Evolutionary conservation across 2,797 vertebrate species (phyloP).

Genomic region (Menidia menidia): DNA sequence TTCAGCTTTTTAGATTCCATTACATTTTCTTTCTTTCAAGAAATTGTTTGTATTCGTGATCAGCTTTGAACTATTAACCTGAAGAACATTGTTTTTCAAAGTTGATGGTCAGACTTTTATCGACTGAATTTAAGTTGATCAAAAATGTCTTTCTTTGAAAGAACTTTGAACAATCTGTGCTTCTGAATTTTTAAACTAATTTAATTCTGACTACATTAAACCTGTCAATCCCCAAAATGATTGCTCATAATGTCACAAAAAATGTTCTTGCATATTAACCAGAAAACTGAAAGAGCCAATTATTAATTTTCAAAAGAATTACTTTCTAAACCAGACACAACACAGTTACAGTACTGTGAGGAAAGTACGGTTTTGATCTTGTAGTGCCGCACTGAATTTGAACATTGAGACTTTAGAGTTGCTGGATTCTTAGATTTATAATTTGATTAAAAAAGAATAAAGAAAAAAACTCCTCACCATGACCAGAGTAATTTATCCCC

Average conservation of each 20-base stretch:
- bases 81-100: no score
- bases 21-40: no score
- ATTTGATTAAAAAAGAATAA: slow-evolving; percentile 63
- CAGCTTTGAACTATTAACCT: no score
- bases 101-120: no score
- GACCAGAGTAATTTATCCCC: slow-evolving; percentile 54
- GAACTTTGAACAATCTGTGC: slow-evolving; percentile 2
- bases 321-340: slow-evolving; percentile 23
- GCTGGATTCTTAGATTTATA: slow-evolving; percentile 62
- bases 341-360: slow-evolving; percentile 45
- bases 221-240: slow-evolving; percentile 35
- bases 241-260: slow-evolving; percentile 18
- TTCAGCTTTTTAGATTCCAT: no score
- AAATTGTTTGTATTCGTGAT: no score
- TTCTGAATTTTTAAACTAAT: slow-evolving; percentile 20
- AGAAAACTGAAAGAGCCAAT: slow-evolving; percentile 56
- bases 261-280: slow-evolving; percentile 29
- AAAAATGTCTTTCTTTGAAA: neutral
- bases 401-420: slow-evolving; percentile 55
- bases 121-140: neutral
- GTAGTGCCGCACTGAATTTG: slow-evolving; percentile 67
- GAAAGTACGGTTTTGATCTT: slow-evolving; percentile 53
- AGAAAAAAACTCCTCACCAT: slow-evolving; percentile 40
- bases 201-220: slow-evolving; percentile 38
- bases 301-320: slow-evolving; percentile 38